Base-by-base conservation (phyloP, 2,113 vertebrate genomes). In the Octodon degus region DNA sequence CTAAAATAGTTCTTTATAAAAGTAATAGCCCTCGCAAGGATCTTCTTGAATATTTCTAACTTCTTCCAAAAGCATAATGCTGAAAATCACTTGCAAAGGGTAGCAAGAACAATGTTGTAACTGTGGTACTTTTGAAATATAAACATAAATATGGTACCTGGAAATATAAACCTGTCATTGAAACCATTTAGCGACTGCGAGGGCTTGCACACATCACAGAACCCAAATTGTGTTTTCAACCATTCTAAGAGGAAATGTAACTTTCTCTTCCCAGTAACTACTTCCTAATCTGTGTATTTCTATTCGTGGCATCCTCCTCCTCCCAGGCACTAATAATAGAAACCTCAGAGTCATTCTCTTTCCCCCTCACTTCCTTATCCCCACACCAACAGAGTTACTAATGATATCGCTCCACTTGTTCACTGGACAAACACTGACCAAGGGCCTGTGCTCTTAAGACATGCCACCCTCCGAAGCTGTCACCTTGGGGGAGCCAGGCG, bases 301-400 rank as follows among this genome's bases (percentile, higher is more conserved):
- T 89, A 65, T 40, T 82, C 32, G 50, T 22, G 58, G 84, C 40
- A 86, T 89, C 81, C 85, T 32, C 43, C 53, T 89, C n/a, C 80
- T 87, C 55, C 43, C 34, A 76, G 65, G 65, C 62, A 40, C 90
- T 89, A 94, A 92, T 62, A 90, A 90, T 86, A 89, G 93, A 92
- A 89, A 90, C 76, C 83, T 74, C 30, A 22, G 81, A 83, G 70
- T 85, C 95, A 89, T 91, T 47, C 70, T 85, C n/a, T 79, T 67
- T 74, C 25, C 47, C 63, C 53, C 91, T 89, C 72, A n/a, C 55
- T 89, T 70, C n/a, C 9, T 68, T 93, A 96, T 76, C 43, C 79
- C 24, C n/a, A 47, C 76, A 85, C 93, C 70, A 88, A 95, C 50
- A 83, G 24, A 80, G 50, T 89, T 72, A 77, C 62, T 80, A 37